These are phyloP conservation scores for Myiothlypis chrysogaster DNA, from an alignment of 2,797 vertebrate genomes.

Conservation along the genomic window DNA sequence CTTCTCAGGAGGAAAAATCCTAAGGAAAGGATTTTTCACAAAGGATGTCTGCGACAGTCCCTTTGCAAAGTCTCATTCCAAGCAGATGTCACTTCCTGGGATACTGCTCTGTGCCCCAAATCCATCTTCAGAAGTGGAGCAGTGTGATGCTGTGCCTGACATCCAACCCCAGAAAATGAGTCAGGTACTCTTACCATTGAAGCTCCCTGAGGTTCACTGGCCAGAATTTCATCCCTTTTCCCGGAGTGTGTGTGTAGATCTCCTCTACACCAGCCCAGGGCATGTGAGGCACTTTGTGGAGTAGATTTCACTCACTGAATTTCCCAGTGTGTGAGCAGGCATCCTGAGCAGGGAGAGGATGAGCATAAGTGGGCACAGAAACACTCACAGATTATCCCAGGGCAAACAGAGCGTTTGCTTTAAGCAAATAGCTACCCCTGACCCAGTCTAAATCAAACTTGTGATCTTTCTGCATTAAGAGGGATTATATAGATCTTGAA, in stretches of 20 bases:
- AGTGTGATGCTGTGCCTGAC: not conserved
- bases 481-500: not conserved
- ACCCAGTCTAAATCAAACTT: not conserved
- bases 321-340: not conserved
- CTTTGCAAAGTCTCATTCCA: not conserved
- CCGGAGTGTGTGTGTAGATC: fast-evolving
- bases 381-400: not conserved
- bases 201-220: not conserved
- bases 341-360: not conserved
- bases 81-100: not conserved
- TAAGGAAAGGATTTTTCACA: too few relatives aligned
- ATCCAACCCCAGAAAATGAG: not conserved
- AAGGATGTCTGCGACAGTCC: not conserved
- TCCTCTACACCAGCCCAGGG: not conserved
- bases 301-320: not conserved
- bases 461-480: not conserved
- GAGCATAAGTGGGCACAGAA: not conserved
- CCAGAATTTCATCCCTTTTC: not conserved
- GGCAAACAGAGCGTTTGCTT: not conserved
- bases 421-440: not conserved
- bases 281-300: fast-evolving
- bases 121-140: not conserved
- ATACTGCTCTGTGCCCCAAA: not conserved
- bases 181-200: not conserved
- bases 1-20: too few relatives aligned